Conservation (phyloP, 2,888 invertebrate species). For the Allolobophora icterica region DNA sequence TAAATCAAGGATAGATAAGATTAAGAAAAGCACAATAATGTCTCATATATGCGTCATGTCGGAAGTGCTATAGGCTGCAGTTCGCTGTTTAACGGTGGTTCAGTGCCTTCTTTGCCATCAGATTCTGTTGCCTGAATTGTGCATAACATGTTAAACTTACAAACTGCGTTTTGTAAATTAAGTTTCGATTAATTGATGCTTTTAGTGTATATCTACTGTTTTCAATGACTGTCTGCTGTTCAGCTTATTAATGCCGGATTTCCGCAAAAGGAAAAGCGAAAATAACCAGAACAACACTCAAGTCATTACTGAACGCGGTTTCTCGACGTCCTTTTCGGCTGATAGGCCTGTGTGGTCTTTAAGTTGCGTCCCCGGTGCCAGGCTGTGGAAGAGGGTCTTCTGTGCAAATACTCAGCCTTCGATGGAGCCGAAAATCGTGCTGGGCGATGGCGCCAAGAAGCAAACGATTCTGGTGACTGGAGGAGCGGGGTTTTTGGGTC, state of each 20-base stretch:
- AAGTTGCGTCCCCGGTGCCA: not conserved
- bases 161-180: not conserved
- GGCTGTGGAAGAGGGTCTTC: constrained; percentile 23
- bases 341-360: not conserved
- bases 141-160: no score
- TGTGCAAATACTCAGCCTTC: not conserved
- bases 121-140: no score
- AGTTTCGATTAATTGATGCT: not conserved
- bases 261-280: not conserved
- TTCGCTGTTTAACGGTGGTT: no score
- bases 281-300: not conserved
- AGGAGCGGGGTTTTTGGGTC: constrained; percentile 72
- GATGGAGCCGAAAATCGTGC: not conserved
- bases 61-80: no score
- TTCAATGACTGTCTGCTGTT: not conserved
- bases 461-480: constrained; percentile 62
- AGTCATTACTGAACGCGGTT: not conserved
- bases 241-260: not conserved
- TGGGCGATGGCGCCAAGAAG: constrained; percentile 12
- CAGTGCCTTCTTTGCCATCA: no score
- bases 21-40: no score
- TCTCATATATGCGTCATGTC: no score
- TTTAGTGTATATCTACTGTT: not conserved
- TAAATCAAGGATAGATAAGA: no score
- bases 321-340: not conserved